Evolutionary conservation across 2,888 invertebrate species (phyloP), one percentile per base, ranked within the genome.

Genomic region (Harmothoe impar): DNA sequence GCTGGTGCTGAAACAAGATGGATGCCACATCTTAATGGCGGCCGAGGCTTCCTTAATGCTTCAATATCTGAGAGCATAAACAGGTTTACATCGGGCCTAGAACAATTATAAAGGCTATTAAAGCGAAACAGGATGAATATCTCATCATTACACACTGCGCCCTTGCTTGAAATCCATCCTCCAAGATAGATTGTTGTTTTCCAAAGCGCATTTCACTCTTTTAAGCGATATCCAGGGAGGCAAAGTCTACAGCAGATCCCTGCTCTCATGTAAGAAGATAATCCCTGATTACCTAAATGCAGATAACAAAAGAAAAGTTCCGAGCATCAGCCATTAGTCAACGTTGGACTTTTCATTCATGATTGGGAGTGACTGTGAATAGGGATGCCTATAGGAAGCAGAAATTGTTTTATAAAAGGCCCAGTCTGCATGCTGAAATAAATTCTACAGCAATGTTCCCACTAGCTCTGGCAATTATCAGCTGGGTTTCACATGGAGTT

Each of bases 101-200:
- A 86, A 86, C 86, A 86, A 86, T 86, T 86, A 86, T 52, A 56
- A 52, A 86, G 56, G 86, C 86, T 86, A 86, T 86, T 56, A 86
- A 56, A 52, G 56, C 29, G 81, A 43, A 81, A 81, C 81, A 43
- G 43, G 81, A 54, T 86, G 86, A 56, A 86, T 86, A 86, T 86
- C 56, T 86, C 86, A 86, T 86, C 86, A 54, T 86, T 86, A 86
- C 15, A 17, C 52, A 35, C 35, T 12, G 43, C 81, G 25, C 43
- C 25, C 35, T 33, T 43, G 20, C 33, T 43, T 81, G 35, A 81
- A 33, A 81, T 33, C 81, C 81, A 43, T 23, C 17, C 81, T 33
- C n/a, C 81, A 35, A 81, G 81, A 81, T 81, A 43, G 81, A 81
- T 81, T 17, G 81, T 81, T 81, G 81, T 81, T 81, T 43, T 81